Base-by-base conservation (phyloP, 2,797 vertebrate genomes). In the Coracias cyanogaster region DNA sequence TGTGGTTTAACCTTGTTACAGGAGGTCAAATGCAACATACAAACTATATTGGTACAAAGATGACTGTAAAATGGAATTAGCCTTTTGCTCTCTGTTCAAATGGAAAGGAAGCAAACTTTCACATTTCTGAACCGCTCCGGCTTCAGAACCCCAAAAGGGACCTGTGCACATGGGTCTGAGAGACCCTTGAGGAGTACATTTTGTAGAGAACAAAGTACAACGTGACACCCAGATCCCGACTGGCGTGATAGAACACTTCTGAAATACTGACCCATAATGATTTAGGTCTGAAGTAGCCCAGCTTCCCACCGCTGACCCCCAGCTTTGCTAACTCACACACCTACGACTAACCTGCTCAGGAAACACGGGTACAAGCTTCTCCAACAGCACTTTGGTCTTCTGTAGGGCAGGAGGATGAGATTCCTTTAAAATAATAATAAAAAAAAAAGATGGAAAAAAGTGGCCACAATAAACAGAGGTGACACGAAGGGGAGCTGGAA, bases 51-150 rank as follows among this genome's bases (percentile, higher is more conserved):
- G 89, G 76, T 58, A 72, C 64, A 69, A 90, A 94, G 91, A 85
- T 79, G 92, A 82, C 82, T 92, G 93, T 89, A 96, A 96, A 97
- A 96, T 91, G 89, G 96, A 95, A 91, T 97, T 96, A 94, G 94
- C 86, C 83, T 95, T 86, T 78, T 66, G 65, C 79, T 95, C 80
- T 77, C 46, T 51, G 25, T 57, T 73, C 93, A 73, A 84, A 14
- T 35, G 55, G 93, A 60, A 49, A 20, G 37, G 85, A 65, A 74
- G 25, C 49, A 55, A 78, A 60, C 37, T 12, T 82, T 19, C 31
- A 33, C 48, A 9, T 71, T 43, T 48, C 48, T 74, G 78, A 45
- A 9, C 35, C 33, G 8, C 12, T 64, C 71, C 57, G 25, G 69
- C 72, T 45, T 37, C 80, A 83, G 54, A 37, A 60, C 28, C 65